phyloP scores from a whole-genome alignment of 2,113 vertebrate genomes.

The Phalacrocorax pelagicus region DNA sequence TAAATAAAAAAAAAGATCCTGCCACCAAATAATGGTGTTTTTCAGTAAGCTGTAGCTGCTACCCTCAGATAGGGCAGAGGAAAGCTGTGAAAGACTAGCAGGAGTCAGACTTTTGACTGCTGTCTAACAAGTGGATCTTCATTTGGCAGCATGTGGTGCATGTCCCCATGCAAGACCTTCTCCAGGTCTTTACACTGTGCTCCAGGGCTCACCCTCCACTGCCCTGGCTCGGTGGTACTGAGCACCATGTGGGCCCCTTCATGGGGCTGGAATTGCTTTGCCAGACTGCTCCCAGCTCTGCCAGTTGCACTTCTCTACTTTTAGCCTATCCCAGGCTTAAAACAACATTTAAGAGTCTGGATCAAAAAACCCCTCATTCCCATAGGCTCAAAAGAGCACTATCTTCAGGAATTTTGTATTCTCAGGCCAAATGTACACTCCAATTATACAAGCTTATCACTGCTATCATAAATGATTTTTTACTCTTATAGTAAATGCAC shows the following conservation, averaged over 20 bases:
- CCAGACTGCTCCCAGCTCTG: background rate
- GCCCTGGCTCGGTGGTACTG: rapidly evolving
- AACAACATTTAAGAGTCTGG: background rate
- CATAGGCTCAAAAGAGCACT: background rate
- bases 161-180: background rate
- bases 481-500: background rate
- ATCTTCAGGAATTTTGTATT: slow-evolving; percentile 15
- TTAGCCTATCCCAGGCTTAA: background rate
- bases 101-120: background rate
- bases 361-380: background rate
- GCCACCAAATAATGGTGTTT: background rate
- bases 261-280: background rate
- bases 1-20: background rate
- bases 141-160: rapidly evolving
- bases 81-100: background rate
- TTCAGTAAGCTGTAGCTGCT: background rate
- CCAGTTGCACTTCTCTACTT: background rate
- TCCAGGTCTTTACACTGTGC: background rate
- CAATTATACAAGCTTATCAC: slow-evolving; percentile 2
- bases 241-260: background rate
- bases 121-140: background rate
- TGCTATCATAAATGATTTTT: slow-evolving; percentile 4
- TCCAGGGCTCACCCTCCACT: background rate
- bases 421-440: background rate
- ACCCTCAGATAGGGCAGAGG: background rate